Conservation (phyloP, 2,888 invertebrate genomes). For the Lasioglossum calceatum region DNA sequence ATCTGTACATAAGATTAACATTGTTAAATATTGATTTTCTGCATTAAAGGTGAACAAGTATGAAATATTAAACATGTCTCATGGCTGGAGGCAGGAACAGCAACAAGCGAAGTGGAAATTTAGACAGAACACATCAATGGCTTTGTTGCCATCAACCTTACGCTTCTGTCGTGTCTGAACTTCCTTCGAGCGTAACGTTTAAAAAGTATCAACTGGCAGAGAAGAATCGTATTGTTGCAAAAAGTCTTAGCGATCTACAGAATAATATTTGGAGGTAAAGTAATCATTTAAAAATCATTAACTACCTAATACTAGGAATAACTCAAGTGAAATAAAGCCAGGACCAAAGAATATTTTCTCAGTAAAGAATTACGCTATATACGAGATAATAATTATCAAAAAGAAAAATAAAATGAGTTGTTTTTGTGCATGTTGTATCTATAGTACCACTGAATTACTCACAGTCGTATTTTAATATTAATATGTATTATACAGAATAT, state of each 20-base stretch:
- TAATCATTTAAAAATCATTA: constrained; percentile 5
- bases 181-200: constrained; percentile 73
- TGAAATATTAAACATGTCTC: constrained; percentile 82
- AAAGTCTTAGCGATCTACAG: constrained; percentile 74
- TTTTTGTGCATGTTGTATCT: constrained; percentile 34
- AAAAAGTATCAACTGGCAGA: constrained; percentile 73
- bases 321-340: background rate
- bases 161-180: constrained; percentile 67
- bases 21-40: constrained; percentile 7
- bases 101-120: constrained; percentile 79
- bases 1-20: background rate
- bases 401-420: constrained; percentile 5
- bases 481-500: constrained; percentile 29
- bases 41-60: constrained; percentile 77
- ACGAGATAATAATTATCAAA: background rate
- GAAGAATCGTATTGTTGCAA: constrained; percentile 69
- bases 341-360: background rate
- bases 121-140: constrained; percentile 77
- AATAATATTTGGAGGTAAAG: constrained; percentile 78
- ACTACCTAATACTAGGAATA: background rate
- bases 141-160: constrained; percentile 71
- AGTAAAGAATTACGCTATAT: background rate
- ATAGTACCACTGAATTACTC: constrained; percentile 9
- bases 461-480: constrained; percentile 14
- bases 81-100: constrained; percentile 82